A percentile compares a stretch with the other conserved stretches of the same genome.
Conservation (phyloP, 2,797 vertebrate genomes). For the Threskiornis aethiopicus region DNA sequence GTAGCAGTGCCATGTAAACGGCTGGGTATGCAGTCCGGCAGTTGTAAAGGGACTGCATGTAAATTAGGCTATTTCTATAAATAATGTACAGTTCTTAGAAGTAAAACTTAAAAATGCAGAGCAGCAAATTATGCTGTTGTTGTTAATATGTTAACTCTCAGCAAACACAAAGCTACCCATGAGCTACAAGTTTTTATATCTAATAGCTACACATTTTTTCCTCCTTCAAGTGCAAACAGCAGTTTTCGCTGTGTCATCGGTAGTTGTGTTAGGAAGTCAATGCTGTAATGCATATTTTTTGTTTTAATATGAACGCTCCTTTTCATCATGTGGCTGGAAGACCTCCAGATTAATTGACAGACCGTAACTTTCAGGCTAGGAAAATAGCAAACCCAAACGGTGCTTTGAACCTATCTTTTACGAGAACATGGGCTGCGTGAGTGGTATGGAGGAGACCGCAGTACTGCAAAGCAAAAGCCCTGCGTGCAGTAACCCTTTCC, state of each 20-base stretch:
- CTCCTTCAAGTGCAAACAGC: background rate
- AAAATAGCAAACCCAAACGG: accelerated
- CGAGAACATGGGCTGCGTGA: accelerated
- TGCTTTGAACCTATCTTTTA: background rate
- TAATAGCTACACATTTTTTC: background rate
- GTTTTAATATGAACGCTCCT: background rate
- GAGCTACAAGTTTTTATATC: background rate
- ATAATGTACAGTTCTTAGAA: background rate
- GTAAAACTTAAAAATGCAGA: background rate
- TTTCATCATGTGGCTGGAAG: background rate
- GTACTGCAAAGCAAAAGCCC: accelerated
- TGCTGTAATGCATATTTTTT: background rate
- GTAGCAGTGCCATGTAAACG: background rate
- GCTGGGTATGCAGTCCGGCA: background rate
- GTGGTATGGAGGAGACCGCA: background rate
- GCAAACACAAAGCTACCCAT: background rate
- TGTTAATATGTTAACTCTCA: background rate
- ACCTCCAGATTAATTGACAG: background rate
- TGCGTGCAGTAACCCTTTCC: accelerated
- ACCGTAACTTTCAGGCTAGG: accelerated
- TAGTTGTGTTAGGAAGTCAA: background rate
- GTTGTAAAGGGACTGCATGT: background rate
- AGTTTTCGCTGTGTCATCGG: background rate
- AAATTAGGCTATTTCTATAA: background rate
- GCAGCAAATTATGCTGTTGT: background rate